phyloP scores from a whole-genome alignment of 2,888 invertebrate species.

The Minunthozetes semirufus region DNA sequence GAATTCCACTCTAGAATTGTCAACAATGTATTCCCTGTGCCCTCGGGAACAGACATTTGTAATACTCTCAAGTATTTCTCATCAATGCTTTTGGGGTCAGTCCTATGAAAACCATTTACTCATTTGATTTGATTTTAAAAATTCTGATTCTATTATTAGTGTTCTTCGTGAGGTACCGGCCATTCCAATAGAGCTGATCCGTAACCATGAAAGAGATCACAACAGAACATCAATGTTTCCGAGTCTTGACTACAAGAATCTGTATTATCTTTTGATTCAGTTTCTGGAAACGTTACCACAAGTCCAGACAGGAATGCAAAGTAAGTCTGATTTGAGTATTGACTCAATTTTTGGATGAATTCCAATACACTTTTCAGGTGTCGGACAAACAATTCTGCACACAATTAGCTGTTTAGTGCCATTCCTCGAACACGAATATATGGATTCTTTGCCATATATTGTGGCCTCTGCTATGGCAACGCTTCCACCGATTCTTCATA shows the following conservation, averaged over 20 bases:
- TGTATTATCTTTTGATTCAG: constrained; percentile 31
- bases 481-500: constrained; percentile 80
- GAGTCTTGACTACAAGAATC: constrained; percentile 42
- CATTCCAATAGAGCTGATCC: constrained; percentile 83
- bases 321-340: not conserved
- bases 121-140: not conserved
- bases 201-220: constrained; percentile 74
- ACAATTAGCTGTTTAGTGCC: constrained; percentile 90
- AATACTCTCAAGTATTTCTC: constrained; percentile 97
- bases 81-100: constrained; percentile 86
- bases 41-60: constrained; percentile 90
- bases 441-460: constrained; percentile 89
- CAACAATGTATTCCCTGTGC: constrained; percentile 82
- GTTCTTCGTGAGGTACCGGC: constrained; percentile 93
- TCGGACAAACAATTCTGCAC: constrained; percentile 87
- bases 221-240: constrained; percentile 67
- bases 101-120: not conserved
- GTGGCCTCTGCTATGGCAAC: constrained; percentile 89
- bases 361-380: constrained; percentile 57
- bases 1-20: constrained; percentile 89
- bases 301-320: constrained; percentile 45
- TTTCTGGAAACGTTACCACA: constrained; percentile 35
- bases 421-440: constrained; percentile 89
- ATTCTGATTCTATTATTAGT: constrained; percentile 55
- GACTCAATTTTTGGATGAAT: not conserved